Evolutionary conservation across 2,113 vertebrate genomes (phyloP).

Genomic region (Carlito syrichta): DNA sequence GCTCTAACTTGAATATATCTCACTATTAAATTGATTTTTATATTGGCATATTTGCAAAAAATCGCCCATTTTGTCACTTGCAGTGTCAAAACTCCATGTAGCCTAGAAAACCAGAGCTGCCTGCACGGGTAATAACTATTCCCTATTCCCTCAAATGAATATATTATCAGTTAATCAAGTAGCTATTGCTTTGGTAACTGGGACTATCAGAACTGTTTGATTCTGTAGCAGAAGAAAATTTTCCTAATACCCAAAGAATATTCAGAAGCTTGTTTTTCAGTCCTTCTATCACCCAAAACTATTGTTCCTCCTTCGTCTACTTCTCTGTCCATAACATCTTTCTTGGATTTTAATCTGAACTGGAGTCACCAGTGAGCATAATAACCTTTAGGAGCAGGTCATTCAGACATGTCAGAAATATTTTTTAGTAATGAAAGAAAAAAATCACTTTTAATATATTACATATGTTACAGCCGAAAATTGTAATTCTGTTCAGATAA

Average conservation of each 20-base stretch:
- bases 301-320: neutral
- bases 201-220: neutral
- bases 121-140: neutral
- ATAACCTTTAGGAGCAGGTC: neutral
- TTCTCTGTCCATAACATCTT: neutral
- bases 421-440: neutral
- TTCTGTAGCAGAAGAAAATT: neutral
- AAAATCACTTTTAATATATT: neutral
- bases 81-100: neutral
- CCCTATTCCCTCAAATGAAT: neutral
- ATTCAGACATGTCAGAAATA: neutral
- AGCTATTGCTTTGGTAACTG: neutral
- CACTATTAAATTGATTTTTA: neutral
- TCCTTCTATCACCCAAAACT: neutral
- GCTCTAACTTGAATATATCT: neutral
- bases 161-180: neutral
- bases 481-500: neutral
- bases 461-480: neutral
- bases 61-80: neutral
- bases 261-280: neutral
- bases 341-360: neutral
- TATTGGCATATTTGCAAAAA: neutral
- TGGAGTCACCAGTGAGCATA: neutral
- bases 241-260: neutral
- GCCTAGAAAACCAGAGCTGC: neutral